Evolutionary conservation across 2,113 vertebrate species (phyloP), one percentile per base, ranked within the genome.

Genomic region (Laticauda laticaudata): DNA sequence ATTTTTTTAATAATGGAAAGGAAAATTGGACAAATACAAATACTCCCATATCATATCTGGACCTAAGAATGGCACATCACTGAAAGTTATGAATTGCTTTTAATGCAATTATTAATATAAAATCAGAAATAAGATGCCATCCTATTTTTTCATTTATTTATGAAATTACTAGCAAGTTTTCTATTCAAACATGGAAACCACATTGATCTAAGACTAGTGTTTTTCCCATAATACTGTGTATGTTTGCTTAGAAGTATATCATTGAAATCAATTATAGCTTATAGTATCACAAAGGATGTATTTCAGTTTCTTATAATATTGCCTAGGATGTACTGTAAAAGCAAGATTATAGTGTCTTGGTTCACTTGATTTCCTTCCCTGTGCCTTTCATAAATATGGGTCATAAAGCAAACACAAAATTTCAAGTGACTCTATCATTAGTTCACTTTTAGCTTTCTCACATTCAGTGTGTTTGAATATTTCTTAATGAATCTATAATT

Each of bases 31-130:
- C 34, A n/a, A 29, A 45, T 39, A 29, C 43, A 43, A 18, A 24
- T 59, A 86, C 39, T 21, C 34, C 21, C 39, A 54, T 7, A 45
- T 9, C 81, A 23, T 18, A 54, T 90, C n/a, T 53, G 81, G 81
- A 87, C n/a, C 29, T 61, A 34, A 43, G 43, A 45, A 81, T 2
- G 92, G n/a, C 3, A 54, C 64, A 90, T 1, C 0, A 2, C 8
- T 89, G 94, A 55, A 95, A 39, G 15, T 94, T 95, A 87, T 57
- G 90, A 69, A 91, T 93, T 81, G 23, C 55, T 93, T 93, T 94
- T 81, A 92, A 29, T 0, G 4, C 81, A 94, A 39, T 90, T 54
- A 11, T 54, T 45, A 90, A 14, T 81, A 26, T 54, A 92, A 39
- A 48, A 57, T 9, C 4, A 85, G 57, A 18, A 90, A 64, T 61